Base-by-base conservation (phyloP, 2,888 invertebrate species). In the Petrolisthes cinctipes region DNA sequence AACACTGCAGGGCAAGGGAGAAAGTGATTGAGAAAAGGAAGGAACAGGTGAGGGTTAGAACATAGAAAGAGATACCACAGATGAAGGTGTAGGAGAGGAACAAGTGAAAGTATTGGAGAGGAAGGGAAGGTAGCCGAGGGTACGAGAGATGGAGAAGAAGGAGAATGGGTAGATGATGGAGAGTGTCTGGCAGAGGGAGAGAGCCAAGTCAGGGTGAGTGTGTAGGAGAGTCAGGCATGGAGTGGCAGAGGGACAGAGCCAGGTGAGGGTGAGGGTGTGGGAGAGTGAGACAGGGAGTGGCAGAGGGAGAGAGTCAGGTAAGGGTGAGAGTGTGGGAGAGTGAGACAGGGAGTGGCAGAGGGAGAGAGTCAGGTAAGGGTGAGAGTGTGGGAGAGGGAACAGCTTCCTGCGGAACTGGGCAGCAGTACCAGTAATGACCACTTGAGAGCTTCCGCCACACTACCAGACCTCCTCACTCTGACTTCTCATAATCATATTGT, bases 331-430 rank as follows among this genome's bases (percentile, higher is more conserved):
- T 53, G 53, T 14, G 68, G 54, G n/a, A 11, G 71, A n/a, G 82
- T 53, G n/a, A 71, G 53, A 68, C n/a, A 66, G 71, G 54, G 71
- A 54, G 68, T 23, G 71, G 6, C 9, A 23, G 51, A 51, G 7
- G 53, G 51, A 53, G 37, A 17, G 23, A 23, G 53, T 17, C 4
- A 37, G 11, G 37, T 37, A 6, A 23, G 61, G 37, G 75, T 57
- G 76, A 56, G 76, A 66, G 78, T 6, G 20, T 56, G 76, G 66
- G 51, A 84, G 84, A 61, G 53, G 71, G 20, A 71, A 82, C 82
- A 82, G 82, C n/a, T 73, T 82, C 73, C 82, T 82, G 73, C 53
- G 82, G 53, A 54, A 71, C 73, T 82, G 20, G 53, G 51, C 5
- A 54, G 68, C 51, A 71, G 17, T n/a, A 17, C 20, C 54, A 11